Evolutionary conservation across 1,140 invertebrate genomes (phyloP), one percentile per base, ranked within the genome.

Genomic region (Drosophila aff.): DNA sequence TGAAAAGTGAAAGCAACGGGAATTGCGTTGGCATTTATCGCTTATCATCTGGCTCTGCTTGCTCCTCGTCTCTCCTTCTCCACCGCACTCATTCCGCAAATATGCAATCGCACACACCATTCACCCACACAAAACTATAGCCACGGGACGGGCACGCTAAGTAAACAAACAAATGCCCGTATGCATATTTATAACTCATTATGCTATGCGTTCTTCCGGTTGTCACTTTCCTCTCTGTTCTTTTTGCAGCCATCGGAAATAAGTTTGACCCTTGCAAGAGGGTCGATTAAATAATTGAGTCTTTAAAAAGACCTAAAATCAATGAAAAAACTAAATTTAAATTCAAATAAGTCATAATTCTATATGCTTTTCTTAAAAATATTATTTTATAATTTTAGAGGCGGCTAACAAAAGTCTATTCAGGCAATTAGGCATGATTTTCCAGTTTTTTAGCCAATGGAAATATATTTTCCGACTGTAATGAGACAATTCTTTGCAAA

Each of bases 161-260:
- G 26, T 69, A 72, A 59, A 71, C 66, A 73, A 60, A 33, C 55
- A 44, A 50, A 59, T 61, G 74, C 41, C 46, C 44, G 36, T 50
- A 49, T 67, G 58, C 43, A 61, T 76, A 66, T 55, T 67, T 41
- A 57, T 59, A 67, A 63, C 77, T 85, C 82, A 85, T 84, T 84
- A 85, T 81, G 80, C 73, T 85, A 63, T 65, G 44, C 69, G 64
- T 58, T 82, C 80, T 82, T 82, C 81, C 81, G 79, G 67, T 28
- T 61, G 41, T 66, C 61, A 40, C 38, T 21, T 47, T 47, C 26
- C 38, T 13, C 31, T 33, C 21, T 46, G 23, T 49, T 5, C 57
- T 38, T 31, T 43, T 28, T 44, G 43, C 44, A 16, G 49, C 66
- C 57, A 77, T 61, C 59, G 57, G 31, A 47, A 67, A 26, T 38